Evolutionary conservation across 2,888 invertebrate genomes (phyloP).

Genomic region (Drosophila merina): DNA sequence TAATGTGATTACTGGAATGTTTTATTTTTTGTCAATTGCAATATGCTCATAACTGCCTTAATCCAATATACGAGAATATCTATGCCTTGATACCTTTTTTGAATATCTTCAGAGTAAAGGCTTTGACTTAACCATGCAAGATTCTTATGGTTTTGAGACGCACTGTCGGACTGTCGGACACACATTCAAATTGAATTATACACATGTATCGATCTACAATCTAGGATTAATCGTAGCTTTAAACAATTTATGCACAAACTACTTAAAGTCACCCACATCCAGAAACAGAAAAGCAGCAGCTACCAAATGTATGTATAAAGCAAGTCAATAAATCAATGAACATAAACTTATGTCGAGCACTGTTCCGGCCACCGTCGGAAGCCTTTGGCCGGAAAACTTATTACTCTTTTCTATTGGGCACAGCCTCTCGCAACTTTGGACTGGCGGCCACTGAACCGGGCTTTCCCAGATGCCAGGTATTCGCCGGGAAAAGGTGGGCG

Average conservation of each 20-base stretch:
- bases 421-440: background rate
- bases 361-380: background rate
- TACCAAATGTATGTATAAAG: constrained; percentile 46
- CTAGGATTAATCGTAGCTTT: constrained; percentile 50
- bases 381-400: constrained; percentile 2
- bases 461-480: background rate
- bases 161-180: constrained; percentile 13
- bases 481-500: background rate
- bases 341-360: constrained; percentile 12
- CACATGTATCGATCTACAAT: constrained; percentile 12
- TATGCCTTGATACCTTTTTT: background rate
- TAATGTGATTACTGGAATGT: background rate
- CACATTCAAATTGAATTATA: constrained; percentile 1
- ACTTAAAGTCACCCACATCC: constrained; percentile 42
- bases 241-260: constrained; percentile 52
- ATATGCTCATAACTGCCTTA: constrained; percentile 6
- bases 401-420: background rate
- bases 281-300: constrained; percentile 18
- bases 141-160: constrained; percentile 32
- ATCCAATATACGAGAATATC: background rate
- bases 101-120: constrained; percentile 1
- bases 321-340: constrained; percentile 41
- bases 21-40: background rate
- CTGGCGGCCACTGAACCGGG: background rate
- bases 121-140: constrained; percentile 18